A percentile compares a stretch with the other conserved stretches of the same genome.
Conservation (phyloP, 2,888 invertebrate genomes). For the Diplolepis rosae region DNA sequence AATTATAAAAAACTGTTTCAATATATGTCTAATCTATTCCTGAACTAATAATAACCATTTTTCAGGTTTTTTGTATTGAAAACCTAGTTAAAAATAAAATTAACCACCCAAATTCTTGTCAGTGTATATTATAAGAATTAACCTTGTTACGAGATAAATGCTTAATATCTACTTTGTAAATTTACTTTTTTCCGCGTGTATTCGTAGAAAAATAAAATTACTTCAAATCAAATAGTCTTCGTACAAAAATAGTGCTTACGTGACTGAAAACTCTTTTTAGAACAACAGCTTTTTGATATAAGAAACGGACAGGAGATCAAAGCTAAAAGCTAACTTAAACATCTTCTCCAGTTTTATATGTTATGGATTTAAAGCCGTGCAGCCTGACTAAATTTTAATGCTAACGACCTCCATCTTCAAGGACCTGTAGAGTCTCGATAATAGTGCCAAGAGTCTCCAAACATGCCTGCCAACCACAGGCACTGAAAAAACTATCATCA, state of each 20-base stretch:
- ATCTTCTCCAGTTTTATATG: constrained; percentile 2
- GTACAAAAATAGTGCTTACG: not conserved
- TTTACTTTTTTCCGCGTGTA: no score
- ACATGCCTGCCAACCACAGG: not conserved
- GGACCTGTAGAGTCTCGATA: not conserved
- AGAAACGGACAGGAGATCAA: constrained; percentile 12
- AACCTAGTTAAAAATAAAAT: no score
- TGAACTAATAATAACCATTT: no score
- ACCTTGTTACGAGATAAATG: no score
- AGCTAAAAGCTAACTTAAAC: not conserved
- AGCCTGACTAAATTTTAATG: constrained; percentile 13
- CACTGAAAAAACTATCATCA: not conserved
- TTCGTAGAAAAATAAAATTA: no score
- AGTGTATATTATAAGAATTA: no score
- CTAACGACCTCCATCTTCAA: constrained; percentile 21
- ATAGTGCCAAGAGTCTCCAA: constrained; percentile 13
- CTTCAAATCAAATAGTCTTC: no score
- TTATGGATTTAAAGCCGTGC: not conserved
- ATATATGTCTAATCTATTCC: no score
- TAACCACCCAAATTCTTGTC: no score
- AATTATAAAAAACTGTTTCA: no score
- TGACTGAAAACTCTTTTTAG: not conserved
- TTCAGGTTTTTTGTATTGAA: no score
- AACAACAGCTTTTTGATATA: not conserved
- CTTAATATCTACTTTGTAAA: no score